A percentile compares a stretch with the other conserved stretches of the same genome.
Conservation (phyloP, 2,113 vertebrate species). For the Limnothrissa miodon region DNA sequence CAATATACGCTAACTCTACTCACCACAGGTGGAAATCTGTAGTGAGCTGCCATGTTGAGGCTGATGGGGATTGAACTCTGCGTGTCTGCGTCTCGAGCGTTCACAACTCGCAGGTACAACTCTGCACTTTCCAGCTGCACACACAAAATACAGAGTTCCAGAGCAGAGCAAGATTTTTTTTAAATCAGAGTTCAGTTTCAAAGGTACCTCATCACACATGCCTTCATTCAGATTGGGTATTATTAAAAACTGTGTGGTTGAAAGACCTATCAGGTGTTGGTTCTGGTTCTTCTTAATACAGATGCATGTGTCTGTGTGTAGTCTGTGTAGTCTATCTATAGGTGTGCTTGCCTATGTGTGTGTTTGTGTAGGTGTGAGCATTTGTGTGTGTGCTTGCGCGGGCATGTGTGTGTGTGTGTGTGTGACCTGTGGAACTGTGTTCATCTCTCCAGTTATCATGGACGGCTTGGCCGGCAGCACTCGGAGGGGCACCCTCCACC, state of each 20-base stretch:
- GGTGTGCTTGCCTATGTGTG: not conserved
- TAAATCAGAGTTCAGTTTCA: too few relatives aligned
- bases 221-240: too few relatives aligned
- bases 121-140: constrained; percentile 55
- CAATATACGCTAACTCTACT: constrained; percentile 24
- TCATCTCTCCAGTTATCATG: constrained; percentile 52
- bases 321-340: not conserved
- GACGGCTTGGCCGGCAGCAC: constrained; percentile 54
- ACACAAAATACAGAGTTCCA: not conserved
- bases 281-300: too few relatives aligned
- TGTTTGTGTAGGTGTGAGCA: not conserved
- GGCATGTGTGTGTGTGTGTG: not conserved
- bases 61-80: constrained; percentile 54
- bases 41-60: constrained; percentile 41
- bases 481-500: constrained; percentile 57
- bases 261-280: too few relatives aligned
- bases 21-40: constrained; percentile 57
- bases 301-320: not conserved
- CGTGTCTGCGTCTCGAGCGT: constrained; percentile 50
- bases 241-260: too few relatives aligned
- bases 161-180: too few relatives aligned
- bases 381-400: not conserved
- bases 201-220: too few relatives aligned
- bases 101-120: constrained; percentile 56
- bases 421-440: constrained; percentile 56